phyloP scores from a whole-genome alignment of 1,140 invertebrate species.

The Chrysopa pallens region DNA sequence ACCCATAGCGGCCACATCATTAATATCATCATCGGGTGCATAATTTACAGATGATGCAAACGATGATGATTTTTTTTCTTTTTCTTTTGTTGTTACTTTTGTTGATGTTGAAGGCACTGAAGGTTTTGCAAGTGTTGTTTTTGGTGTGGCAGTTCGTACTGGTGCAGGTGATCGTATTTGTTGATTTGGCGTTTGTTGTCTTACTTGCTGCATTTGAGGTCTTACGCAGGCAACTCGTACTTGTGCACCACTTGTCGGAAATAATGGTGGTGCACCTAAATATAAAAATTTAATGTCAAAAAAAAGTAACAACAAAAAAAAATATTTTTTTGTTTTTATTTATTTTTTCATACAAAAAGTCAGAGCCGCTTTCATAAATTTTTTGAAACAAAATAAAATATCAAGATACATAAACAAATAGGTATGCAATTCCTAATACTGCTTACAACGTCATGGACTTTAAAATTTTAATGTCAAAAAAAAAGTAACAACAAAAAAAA shows the following conservation, averaged over 20 bases:
- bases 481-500: no score
- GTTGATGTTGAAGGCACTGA: slow-evolving; percentile 18
- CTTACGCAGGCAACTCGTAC: neutral
- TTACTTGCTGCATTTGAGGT: neutral
- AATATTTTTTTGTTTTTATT: no score
- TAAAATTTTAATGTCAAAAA: neutral
- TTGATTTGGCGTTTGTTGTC: neutral
- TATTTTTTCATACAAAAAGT: no score
- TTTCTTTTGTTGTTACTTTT: slow-evolving; percentile 31
- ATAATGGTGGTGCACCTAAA: neutral
- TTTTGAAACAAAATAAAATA: no score
- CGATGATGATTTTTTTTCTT: slow-evolving; percentile 42
- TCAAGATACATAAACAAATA: no score
- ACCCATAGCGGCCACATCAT: slow-evolving; percentile 97
- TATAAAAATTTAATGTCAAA: neutral
- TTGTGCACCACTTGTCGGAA: neutral
- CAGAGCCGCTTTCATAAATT: no score
- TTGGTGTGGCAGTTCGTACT: slow-evolving; percentile 10
- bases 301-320: no score
- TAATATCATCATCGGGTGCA: slow-evolving; percentile 83
- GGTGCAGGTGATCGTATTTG: slow-evolving; percentile 2
- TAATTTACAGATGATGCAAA: slow-evolving; percentile 24
- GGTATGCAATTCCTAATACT: no score
- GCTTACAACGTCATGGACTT: no score
- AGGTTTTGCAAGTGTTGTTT: slow-evolving; percentile 15